These are phyloP conservation scores for Drosophila subpulchrella DNA, from an alignment of 1,140 invertebrate genomes.

Conservation along the genomic window DNA sequence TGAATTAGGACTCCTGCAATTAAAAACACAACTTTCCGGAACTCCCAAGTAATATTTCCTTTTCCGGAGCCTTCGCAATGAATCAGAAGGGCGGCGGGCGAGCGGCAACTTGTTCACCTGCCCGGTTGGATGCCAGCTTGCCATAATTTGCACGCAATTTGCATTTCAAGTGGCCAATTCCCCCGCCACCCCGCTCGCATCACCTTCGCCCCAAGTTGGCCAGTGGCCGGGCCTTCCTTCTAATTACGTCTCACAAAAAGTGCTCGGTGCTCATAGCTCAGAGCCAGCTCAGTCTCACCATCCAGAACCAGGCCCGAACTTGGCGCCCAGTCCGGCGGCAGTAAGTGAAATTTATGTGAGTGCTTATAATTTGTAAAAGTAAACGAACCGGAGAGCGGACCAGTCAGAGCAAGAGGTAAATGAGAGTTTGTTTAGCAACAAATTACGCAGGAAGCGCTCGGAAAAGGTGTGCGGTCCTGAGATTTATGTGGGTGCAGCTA, in stretches of 20 bases:
- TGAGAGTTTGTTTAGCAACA: slow-evolving; percentile 59
- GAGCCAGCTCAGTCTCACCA: slow-evolving; percentile 9
- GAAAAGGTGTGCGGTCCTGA: slow-evolving; percentile 39
- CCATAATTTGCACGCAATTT: slow-evolving; percentile 83
- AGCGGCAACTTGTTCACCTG: slow-evolving; percentile 60
- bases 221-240: slow-evolving; percentile 46
- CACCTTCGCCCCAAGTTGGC: slow-evolving; percentile 41
- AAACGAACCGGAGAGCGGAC: slow-evolving; percentile 32
- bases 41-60: slow-evolving; percentile 61
- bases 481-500: slow-evolving; percentile 52
- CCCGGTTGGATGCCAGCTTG: slow-evolving; percentile 63
- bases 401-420: slow-evolving; percentile 16
- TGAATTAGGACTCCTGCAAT: slow-evolving; percentile 67
- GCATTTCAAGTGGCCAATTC: slow-evolving; percentile 79
- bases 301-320: slow-evolving; percentile 23
- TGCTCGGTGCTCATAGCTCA: slow-evolving; percentile 38
- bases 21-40: slow-evolving; percentile 66
- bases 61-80: slow-evolving; percentile 33
- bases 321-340: slow-evolving; percentile 48
- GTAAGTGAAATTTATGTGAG: slow-evolving; percentile 77
- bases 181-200: slow-evolving; percentile 9
- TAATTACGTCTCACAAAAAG: slow-evolving; percentile 73
- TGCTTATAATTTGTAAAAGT: slow-evolving; percentile 75
- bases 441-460: slow-evolving; percentile 44
- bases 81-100: slow-evolving; percentile 44